Percentiles rank a stretch among this genome's conserved stretches.
Conservation (phyloP, 2,888 invertebrate species). For the Hirtodrosophila duncani region DNA sequence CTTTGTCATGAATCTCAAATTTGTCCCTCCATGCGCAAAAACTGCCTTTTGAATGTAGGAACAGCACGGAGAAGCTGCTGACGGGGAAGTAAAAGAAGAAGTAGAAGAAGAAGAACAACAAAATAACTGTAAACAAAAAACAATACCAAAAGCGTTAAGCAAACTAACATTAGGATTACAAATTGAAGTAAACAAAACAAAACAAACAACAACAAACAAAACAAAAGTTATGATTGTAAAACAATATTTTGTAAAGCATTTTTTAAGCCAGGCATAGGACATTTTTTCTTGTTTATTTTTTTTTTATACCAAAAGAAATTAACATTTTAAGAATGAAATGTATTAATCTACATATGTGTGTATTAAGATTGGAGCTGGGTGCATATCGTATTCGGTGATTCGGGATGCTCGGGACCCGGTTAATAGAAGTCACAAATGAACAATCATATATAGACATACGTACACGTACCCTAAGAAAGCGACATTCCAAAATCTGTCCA, state of each 20-base stretch:
- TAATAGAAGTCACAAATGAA: no score
- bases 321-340: no score
- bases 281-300: no score
- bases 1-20: constrained; percentile 66
- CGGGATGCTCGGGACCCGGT: no score
- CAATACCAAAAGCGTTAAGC: constrained; percentile 10
- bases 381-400: no score
- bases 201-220: constrained; percentile 3
- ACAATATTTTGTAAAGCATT: constrained; percentile 54
- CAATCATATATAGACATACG: no score
- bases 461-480: no score
- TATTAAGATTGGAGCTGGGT: no score
- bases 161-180: constrained; percentile 32
- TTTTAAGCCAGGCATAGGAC: constrained; percentile 38
- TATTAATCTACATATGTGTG: no score
- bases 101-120: constrained; percentile 38
- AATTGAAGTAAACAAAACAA: constrained; percentile 6
- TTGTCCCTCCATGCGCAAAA: constrained; percentile 69
- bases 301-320: no score
- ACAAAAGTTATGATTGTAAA: constrained; percentile 1
- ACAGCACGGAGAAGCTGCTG: constrained; percentile 1
- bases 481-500: no score
- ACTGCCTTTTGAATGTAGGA: constrained; percentile 62
- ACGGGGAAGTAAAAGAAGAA: background rate
- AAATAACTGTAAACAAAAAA: background rate